These are phyloP conservation scores for Mirza zaza DNA, from an alignment of 2,113 vertebrate species.

Conservation along the genomic window DNA sequence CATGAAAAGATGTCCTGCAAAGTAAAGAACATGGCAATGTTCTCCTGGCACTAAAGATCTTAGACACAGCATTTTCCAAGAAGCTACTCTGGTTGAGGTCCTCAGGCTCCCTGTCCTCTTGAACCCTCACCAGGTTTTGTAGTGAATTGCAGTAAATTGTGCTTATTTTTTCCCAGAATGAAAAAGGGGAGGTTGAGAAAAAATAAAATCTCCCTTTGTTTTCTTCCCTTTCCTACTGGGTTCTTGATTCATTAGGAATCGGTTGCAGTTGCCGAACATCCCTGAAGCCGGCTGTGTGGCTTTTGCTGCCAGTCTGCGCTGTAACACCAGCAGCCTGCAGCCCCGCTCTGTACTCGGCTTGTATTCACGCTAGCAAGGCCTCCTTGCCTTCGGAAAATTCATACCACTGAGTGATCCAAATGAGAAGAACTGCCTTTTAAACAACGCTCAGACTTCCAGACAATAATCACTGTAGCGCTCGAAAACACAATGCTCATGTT, in stretches of 20 bases:
- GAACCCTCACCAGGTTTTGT: background rate
- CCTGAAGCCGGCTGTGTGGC: background rate
- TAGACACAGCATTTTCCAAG: background rate
- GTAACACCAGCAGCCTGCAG: slow-evolving; percentile 43
- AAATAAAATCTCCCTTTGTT: slow-evolving; percentile 15
- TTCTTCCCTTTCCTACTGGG: background rate
- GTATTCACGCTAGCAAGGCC: background rate
- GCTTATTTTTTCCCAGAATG: background rate
- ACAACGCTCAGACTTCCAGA: slow-evolving; percentile 58
- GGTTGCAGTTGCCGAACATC: background rate
- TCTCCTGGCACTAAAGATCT: background rate
- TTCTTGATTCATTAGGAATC: slow-evolving; percentile 34
- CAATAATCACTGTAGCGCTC: slow-evolving; percentile 38
- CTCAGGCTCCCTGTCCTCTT: slow-evolving; percentile 2
- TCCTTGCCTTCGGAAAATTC: slow-evolving; percentile 46
- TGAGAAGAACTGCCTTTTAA: slow-evolving; percentile 42
- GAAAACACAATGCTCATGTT: slow-evolving; percentile 67
- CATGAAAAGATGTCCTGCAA: background rate
- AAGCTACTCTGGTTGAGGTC: background rate
- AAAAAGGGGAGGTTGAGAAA: background rate
- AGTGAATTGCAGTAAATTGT: background rate
- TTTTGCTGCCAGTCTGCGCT: background rate
- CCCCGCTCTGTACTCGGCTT: background rate
- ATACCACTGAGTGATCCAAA: slow-evolving; percentile 6
- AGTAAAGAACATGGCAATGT: background rate